A percentile compares a stretch with the other conserved stretches of the same genome.
Conservation (phyloP, 2,113 vertebrate genomes). For the Colistium nudipinnis region DNA sequence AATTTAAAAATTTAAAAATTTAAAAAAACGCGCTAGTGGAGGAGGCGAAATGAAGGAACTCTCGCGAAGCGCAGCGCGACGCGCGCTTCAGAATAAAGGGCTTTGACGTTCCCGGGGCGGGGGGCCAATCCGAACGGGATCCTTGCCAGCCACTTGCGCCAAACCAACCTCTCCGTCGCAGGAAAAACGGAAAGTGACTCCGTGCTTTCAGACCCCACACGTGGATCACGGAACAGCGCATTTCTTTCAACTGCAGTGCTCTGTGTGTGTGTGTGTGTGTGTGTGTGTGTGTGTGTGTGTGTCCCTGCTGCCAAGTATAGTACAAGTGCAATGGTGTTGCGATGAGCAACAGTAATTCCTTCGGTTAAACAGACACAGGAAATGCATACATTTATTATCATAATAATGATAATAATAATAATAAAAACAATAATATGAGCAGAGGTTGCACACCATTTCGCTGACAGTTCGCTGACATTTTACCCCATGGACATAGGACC, state of each 20-base stretch:
- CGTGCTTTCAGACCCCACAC: slow-evolving; percentile 55
- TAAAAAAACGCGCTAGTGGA: no score
- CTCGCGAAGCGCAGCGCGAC: no score
- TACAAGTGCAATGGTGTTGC: slow-evolving; percentile 21
- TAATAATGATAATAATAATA: no score
- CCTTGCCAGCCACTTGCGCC: slow-evolving; percentile 5
- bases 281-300: slow-evolving; percentile 19
- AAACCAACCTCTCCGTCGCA: slow-evolving; percentile 10
- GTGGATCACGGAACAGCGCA: slow-evolving; percentile 58
- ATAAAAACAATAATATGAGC: no score
- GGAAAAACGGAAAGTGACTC: slow-evolving; percentile 48
- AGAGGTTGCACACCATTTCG: no score
- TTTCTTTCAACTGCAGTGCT: slow-evolving; percentile 52
- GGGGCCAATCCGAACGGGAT: slow-evolving; percentile 48
- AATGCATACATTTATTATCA: no score
- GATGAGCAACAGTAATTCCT: slow-evolving; percentile 51
- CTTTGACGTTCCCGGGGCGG: neutral
- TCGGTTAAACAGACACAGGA: slow-evolving; percentile 32
- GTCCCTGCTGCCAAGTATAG: slow-evolving; percentile 27
- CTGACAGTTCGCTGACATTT: no score
- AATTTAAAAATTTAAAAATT: no score
- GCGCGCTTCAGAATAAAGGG: neutral
- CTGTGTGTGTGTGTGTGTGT: slow-evolving; percentile 15
- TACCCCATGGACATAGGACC: no score
- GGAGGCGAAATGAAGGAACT: no score